phyloP scores from a whole-genome alignment of 2,113 vertebrate species.

The Pluvianellus socialis region DNA sequence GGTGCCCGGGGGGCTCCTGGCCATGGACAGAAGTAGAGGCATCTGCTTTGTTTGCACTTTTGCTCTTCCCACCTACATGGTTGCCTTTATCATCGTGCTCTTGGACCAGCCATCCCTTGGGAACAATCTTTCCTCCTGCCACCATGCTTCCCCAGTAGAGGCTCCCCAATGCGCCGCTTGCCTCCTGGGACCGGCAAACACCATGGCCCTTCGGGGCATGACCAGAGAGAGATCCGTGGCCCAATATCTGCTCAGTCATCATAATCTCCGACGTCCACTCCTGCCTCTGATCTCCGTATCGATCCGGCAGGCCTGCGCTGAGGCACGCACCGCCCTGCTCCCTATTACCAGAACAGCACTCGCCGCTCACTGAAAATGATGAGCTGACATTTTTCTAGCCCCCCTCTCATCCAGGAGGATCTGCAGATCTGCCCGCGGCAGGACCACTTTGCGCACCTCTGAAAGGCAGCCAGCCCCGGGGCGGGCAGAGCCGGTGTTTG shows the following conservation, averaged over 20 bases:
- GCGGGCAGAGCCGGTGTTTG: not conserved
- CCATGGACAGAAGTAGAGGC: not conserved
- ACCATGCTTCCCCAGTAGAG: fast-evolving
- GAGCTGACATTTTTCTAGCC: constrained; percentile 20
- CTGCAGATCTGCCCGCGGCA: not conserved
- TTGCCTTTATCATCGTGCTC: not conserved
- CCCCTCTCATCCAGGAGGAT: not conserved
- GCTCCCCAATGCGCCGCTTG: not conserved
- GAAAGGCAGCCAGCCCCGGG: not conserved
- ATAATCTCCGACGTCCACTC: not conserved
- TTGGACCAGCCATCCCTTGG: fast-evolving
- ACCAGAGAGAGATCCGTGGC: not conserved
- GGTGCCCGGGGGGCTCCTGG: not conserved
- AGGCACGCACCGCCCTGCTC: not conserved
- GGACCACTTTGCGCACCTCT: not conserved
- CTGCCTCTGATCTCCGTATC: constrained; percentile 40
- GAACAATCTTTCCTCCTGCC: not conserved
- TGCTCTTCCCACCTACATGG: not conserved
- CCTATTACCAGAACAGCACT: constrained; percentile 61
- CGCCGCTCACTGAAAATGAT: not conserved
- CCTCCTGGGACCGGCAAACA: not conserved
- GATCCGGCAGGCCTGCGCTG: not conserved
- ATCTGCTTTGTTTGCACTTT: not conserved
- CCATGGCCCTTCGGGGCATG: not conserved
- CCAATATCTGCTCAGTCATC: constrained; percentile 57